Evolutionary conservation across 2,113 vertebrate species (phyloP).

Genomic region (Chionis minor): DNA sequence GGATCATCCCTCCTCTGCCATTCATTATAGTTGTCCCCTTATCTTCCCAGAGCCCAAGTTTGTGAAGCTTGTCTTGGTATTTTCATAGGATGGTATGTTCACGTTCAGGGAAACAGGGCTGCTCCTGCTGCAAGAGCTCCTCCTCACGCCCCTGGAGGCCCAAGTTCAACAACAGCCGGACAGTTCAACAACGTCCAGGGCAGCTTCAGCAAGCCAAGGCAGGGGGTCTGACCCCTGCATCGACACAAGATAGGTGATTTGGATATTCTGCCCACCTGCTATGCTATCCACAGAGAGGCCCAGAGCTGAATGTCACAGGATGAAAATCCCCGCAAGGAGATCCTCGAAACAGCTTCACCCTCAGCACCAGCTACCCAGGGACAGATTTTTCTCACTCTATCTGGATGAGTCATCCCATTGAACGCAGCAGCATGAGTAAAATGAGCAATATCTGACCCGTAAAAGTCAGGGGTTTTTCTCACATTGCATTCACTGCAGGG

Average conservation of each 20-base stretch:
- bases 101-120: not conserved
- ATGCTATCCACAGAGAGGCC: not conserved
- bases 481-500: not conserved
- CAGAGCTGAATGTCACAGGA: not conserved
- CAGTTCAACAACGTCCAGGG: accelerated
- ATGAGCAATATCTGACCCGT: not conserved
- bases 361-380: not conserved
- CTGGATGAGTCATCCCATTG: not conserved
- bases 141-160: not conserved
- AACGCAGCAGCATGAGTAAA: not conserved
- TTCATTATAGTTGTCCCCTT: not conserved
- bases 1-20: not conserved
- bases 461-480: not conserved
- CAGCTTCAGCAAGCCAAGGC: not conserved
- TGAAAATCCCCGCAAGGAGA: not conserved
- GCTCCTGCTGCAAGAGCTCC: not conserved
- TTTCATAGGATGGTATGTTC: not conserved
- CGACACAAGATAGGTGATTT: not conserved
- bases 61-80: not conserved
- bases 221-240: not conserved
- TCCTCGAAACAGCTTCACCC: not conserved
- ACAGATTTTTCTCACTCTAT: not conserved
- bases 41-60: not conserved
- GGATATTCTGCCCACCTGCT: not conserved
- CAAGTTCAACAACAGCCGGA: not conserved